A percentile compares a stretch with the other conserved stretches of the same genome.
These are phyloP conservation scores for Mythimna impura DNA, from an alignment of 2,888 invertebrate species.

Conservation along the genomic window DNA sequence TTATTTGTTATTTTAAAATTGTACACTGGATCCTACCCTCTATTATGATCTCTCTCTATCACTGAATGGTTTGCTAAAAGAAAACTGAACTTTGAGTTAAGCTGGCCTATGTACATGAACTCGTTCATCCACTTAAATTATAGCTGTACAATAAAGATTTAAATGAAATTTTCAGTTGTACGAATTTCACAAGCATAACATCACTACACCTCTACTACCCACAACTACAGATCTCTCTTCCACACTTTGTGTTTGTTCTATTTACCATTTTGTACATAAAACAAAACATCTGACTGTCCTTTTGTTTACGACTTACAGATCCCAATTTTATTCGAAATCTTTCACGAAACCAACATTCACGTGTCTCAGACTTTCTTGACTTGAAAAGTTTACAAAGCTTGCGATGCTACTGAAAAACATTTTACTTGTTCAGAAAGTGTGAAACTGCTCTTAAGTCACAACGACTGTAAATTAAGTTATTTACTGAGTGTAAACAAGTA, in stretches of 20 bases:
- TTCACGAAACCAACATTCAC: slow-evolving; percentile 15
- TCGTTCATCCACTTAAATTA: too few relatives aligned
- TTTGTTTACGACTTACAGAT: slow-evolving; percentile 58
- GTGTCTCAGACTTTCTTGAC: not conserved
- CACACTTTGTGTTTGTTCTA: slow-evolving; percentile 47
- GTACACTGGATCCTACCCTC: too few relatives aligned
- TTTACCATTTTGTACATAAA: slow-evolving; percentile 64
- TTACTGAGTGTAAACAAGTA: slow-evolving; percentile 50
- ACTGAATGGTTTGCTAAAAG: too few relatives aligned
- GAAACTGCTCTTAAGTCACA: slow-evolving; percentile 28
- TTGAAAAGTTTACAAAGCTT: slow-evolving; percentile 27
- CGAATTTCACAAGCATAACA: too few relatives aligned
- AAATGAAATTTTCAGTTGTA: too few relatives aligned
- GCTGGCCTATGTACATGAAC: too few relatives aligned
- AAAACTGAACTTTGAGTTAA: too few relatives aligned
- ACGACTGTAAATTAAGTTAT: slow-evolving; percentile 49
- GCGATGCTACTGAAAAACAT: slow-evolving; percentile 18
- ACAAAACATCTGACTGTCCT: slow-evolving; percentile 51
- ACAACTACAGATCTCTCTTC: not conserved
- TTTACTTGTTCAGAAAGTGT: slow-evolving; percentile 30
- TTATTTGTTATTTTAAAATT: too few relatives aligned
- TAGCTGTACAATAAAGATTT: too few relatives aligned
- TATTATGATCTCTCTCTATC: too few relatives aligned
- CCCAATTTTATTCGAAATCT: slow-evolving; percentile 44
- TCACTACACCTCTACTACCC: too few relatives aligned